These are phyloP conservation scores for Pangasianodon hypophthalmus DNA, from an alignment of 2,113 vertebrate genomes.

Conservation along the genomic window DNA sequence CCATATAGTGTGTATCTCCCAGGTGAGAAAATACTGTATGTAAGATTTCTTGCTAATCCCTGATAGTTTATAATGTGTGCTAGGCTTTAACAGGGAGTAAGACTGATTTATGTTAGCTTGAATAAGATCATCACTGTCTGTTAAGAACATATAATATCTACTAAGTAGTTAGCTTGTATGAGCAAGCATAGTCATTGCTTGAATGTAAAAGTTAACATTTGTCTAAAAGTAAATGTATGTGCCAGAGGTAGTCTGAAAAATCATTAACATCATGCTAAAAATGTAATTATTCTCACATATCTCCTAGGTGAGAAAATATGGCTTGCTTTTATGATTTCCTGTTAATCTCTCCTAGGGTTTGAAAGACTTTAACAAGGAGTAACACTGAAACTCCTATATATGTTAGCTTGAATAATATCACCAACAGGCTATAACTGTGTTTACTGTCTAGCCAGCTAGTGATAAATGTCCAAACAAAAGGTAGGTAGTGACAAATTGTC, in stretches of 20 bases:
- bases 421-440: neutral
- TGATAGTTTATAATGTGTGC: neutral
- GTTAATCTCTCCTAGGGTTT: neutral
- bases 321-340: neutral
- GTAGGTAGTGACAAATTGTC: neutral
- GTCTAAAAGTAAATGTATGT: neutral
- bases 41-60: neutral
- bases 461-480: neutral
- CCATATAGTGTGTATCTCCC: neutral
- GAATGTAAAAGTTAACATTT: neutral
- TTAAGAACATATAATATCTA: neutral
- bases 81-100: neutral
- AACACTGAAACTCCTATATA: neutral
- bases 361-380: neutral
- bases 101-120: neutral
- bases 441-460: neutral
- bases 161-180: neutral
- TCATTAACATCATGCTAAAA: neutral
- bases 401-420: neutral
- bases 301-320: neutral
- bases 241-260: neutral
- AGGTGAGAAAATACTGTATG: neutral
- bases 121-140: neutral
- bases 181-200: neutral
- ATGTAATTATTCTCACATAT: neutral